phyloP scores from a whole-genome alignment of 2,888 invertebrate genomes.

The Drosophila neotestacea region DNA sequence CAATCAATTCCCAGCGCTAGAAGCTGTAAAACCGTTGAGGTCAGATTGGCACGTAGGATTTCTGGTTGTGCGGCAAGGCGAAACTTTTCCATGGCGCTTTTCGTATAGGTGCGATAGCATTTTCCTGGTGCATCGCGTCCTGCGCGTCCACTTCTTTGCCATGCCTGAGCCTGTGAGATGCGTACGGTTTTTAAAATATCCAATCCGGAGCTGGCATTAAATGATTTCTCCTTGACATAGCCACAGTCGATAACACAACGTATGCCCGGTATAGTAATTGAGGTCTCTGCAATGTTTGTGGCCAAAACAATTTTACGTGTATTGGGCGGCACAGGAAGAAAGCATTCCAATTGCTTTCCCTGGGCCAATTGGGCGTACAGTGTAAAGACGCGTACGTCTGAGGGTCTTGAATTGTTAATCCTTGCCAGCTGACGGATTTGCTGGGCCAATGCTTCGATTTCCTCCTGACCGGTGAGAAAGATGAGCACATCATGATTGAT shows the following conservation, averaged over 20 bases:
- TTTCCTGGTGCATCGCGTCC: slow-evolving; percentile 94
- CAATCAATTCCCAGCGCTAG: slow-evolving; percentile 94
- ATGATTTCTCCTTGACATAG: slow-evolving; percentile 95
- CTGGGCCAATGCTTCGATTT: slow-evolving; percentile 94
- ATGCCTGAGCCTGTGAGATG: slow-evolving; percentile 96
- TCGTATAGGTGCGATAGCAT: slow-evolving; percentile 95
- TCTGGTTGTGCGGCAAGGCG: slow-evolving; percentile 92
- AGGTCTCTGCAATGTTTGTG: slow-evolving; percentile 99
- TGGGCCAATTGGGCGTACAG: slow-evolving; percentile 96
- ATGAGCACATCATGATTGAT: slow-evolving; percentile 94
- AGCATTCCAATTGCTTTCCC: slow-evolving; percentile 94
- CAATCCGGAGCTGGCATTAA: slow-evolving; percentile 92
- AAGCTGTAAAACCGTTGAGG: slow-evolving; percentile 89
- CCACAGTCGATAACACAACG: slow-evolving; percentile 96
- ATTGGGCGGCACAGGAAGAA: slow-evolving; percentile 90
- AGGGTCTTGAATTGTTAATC: slow-evolving; percentile 86
- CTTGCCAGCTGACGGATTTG: slow-evolving; percentile 89
- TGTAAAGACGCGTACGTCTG: slow-evolving; percentile 91
- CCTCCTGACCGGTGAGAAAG: slow-evolving; percentile 98
- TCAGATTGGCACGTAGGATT: slow-evolving; percentile 90
- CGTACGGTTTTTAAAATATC: slow-evolving; percentile 92
- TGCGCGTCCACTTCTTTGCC: slow-evolving; percentile 96
- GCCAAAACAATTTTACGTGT: slow-evolving; percentile 96
- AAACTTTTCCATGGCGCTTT: slow-evolving; percentile 90
- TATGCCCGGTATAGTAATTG: slow-evolving; percentile 97